Base-by-base conservation (phyloP, 2,113 vertebrate species). In the Phoxinus phoxinus region DNA sequence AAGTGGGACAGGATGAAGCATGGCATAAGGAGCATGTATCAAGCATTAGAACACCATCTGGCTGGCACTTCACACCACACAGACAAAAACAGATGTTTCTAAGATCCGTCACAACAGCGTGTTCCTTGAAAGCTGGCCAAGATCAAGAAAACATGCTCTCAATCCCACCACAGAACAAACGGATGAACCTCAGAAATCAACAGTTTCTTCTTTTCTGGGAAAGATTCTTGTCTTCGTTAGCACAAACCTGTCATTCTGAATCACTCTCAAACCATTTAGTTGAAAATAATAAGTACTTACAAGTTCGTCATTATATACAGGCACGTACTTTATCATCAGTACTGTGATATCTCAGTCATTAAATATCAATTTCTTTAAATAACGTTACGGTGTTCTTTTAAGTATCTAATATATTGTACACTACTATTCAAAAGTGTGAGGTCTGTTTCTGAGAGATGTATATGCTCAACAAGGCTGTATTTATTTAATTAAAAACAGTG, bases 21-120 rank as follows among this genome's bases (percentile, higher is more conserved):
- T 19, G 23, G 58, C 78, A 46, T 12, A 65, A n/a, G n/a, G 37
- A 65, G 58, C 37, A 46, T 63, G 15, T 30, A 63, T 11, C 13
- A 27, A 79, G 76, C 53, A 79, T 41, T 41, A 12, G n/a, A 81
- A 65, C 37, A 81, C n/a, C 37, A 81, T 81, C 58, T 81, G 78
- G 37, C 12, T 30, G 46, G n/a, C n/a, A 80, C n/a, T 27, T 80
- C 13, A 46, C 58, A 46, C 77, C 41, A 46, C n/a, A 63, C 7
- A 63, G n/a, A 46, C 23, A 65, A 46, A 37, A 81, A 81, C 78
- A 81, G 58, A 81, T 81, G 58, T 81, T 81, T 65, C n/a, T 30
- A 30, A 46, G 35, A 80, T 46, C 58, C 58, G 46, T 63, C n/a
- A 46, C 58, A 46, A 17, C 58, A 27, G 8, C 3, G 17, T 8